Base-by-base conservation (phyloP, 1,140 invertebrate genomes). In the Cyclargus thomasi region DNA sequence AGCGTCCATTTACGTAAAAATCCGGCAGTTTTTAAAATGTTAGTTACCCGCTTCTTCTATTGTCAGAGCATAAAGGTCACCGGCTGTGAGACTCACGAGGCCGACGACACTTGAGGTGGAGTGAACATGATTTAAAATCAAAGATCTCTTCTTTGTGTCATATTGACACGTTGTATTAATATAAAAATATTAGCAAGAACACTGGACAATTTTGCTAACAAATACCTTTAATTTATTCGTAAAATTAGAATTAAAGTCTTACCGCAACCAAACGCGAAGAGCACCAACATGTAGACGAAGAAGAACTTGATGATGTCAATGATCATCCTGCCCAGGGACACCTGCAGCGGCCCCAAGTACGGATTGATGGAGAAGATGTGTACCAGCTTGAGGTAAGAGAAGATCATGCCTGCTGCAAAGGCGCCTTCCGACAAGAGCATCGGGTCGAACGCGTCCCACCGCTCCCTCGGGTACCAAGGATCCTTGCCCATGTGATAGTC, bases 311-410 rank as follows among this genome's bases (percentile, higher is more conserved):
- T 94, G 74, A 98, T 97, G 79, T 98, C 97, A 81, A 97, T 95
- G 65, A 97, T 96, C 97, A 98, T 98, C 77, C 97, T 92, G 65
- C 97, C 97, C 17, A 97, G 90, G 0, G 96, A 97, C 17, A 98
- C 97, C 78, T 93, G 90, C 10, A 98, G 90, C 0, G 97, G 97
- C 65, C 97, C 97, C 65, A 99, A 91, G 89, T 98, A 96, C 8
- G 97, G 97, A 91, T 98, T 98, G 55, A 99, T 96, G 62, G 97
- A 98, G 92, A 98, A 98, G 80, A 98, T 98, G 85, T 98, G 97
- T 18, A 99, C 97, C 74, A 98, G 92, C 85, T 98, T 99, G 36
- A 99, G 91, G 77, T 97, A 98, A 74, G 95, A 97, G 86, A 98
- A 98, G 76, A 98, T 98, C 94, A 98, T 98, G 70, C 96, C 97